Conservation (phyloP, 1,140 invertebrate genomes). For the Sitophilus oryzae region DNA sequence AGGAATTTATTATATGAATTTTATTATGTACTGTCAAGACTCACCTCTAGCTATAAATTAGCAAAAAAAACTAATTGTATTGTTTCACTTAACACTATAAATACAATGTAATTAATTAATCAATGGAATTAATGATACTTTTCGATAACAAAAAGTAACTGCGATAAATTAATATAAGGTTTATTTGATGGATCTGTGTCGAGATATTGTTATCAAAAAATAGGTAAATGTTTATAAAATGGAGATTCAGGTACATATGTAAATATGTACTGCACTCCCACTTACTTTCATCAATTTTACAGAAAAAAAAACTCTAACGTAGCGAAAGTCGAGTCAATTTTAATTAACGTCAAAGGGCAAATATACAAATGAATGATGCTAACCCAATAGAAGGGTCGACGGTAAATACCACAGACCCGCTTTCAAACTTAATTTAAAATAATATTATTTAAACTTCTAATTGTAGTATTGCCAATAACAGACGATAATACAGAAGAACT, state of each 20-base stretch:
- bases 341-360: constrained; percentile 13
- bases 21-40: no score
- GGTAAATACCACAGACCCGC: neutral
- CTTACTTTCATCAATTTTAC: constrained; percentile 11
- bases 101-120: no score
- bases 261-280: constrained; percentile 31
- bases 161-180: no score
- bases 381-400: constrained; percentile 9
- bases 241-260: constrained; percentile 33
- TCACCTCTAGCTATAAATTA: no score
- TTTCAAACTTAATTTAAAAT: neutral
- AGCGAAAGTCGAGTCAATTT: neutral
- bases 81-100: no score
- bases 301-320: constrained; percentile 2
- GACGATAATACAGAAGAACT: neutral
- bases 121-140: neutral
- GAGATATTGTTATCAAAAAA: constrained; percentile 11
- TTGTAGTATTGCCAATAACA: neutral
- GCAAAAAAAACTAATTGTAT: no score
- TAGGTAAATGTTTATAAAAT: constrained; percentile 8
- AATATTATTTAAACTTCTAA: neutral
- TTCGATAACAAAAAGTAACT: neutral
- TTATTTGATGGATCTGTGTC: no score
- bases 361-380: constrained; percentile 19
- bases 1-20: no score